A percentile compares a stretch with the other conserved stretches of the same genome.
Conservation (phyloP, 2,888 invertebrate species). For the Oeneis ivallda region DNA sequence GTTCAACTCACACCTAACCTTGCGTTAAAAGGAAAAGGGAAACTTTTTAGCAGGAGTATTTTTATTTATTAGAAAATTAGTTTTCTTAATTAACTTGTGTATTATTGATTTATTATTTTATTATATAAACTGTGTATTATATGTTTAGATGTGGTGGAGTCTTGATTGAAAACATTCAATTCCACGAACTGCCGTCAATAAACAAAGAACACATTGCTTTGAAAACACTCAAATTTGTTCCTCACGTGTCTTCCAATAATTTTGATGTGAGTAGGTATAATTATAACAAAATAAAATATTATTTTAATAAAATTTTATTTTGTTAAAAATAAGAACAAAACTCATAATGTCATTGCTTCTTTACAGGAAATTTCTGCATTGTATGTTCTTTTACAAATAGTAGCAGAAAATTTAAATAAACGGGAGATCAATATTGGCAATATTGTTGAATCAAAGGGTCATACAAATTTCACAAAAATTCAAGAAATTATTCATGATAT, state of each 20-base stretch:
- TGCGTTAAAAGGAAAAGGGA: no score
- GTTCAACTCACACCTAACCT: no score
- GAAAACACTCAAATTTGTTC: slow-evolving; percentile 48
- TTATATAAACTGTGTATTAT: neutral
- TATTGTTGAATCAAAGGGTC: slow-evolving; percentile 34
- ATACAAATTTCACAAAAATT: slow-evolving; percentile 34
- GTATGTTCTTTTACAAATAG: slow-evolving; percentile 47
- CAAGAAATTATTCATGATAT: slow-evolving; percentile 34
- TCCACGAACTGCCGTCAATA: slow-evolving; percentile 41
- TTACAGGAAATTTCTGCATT: slow-evolving; percentile 45
- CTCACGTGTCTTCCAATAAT: slow-evolving; percentile 41
- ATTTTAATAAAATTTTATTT: neutral
- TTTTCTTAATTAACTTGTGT: no score
- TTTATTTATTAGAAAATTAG: no score
- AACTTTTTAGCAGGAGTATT: no score
- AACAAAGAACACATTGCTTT: slow-evolving; percentile 38
- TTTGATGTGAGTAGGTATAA: slow-evolving; percentile 49
- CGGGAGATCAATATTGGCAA: slow-evolving; percentile 43
- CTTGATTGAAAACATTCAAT: slow-evolving; percentile 48
- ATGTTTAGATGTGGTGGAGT: slow-evolving; percentile 57
- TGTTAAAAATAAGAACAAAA: neutral
- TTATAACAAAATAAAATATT: no score
- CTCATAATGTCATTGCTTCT: neutral
- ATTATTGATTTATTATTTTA: no score
- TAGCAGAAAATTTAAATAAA: slow-evolving; percentile 49